Conservation (phyloP, 2,888 invertebrate species). For the Ophioninae sp. region DNA sequence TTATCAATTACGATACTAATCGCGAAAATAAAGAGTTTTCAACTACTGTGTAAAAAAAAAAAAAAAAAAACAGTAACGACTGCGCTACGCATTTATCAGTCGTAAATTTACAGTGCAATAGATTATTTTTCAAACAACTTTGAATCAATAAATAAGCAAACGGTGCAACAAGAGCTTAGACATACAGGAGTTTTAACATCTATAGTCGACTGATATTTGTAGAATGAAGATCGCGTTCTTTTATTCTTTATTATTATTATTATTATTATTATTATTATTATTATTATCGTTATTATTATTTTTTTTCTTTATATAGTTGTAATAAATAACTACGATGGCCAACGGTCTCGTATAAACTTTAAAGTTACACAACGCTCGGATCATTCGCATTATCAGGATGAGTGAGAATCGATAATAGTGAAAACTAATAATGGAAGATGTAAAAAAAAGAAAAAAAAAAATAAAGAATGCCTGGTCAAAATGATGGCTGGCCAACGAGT, state of each 20-base stretch:
- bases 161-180: slow-evolving; percentile 77
- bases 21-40: slow-evolving; percentile 64
- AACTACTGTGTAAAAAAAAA: slow-evolving; percentile 76
- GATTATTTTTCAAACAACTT: slow-evolving; percentile 69
- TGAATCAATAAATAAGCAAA: slow-evolving; percentile 79
- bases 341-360: slow-evolving; percentile 58
- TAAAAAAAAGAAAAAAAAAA: slow-evolving; percentile 15
- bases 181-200: slow-evolving; percentile 65
- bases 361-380: slow-evolving; percentile 58
- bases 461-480: slow-evolving; percentile 34
- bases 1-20: slow-evolving; percentile 53
- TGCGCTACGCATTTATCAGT: slow-evolving; percentile 61
- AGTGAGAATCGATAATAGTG: slow-evolving; percentile 31
- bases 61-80: slow-evolving; percentile 65
- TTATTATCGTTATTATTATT: slow-evolving; percentile 33
- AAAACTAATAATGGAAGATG: not conserved
- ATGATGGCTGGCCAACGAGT: slow-evolving; percentile 60
- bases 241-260: slow-evolving; percentile 30
- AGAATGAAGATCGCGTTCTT: slow-evolving; percentile 52
- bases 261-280: slow-evolving; percentile 27
- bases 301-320: slow-evolving; percentile 6
- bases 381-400: slow-evolving; percentile 34
- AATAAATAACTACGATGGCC: slow-evolving; percentile 48
- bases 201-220: slow-evolving; percentile 51
- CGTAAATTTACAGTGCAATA: slow-evolving; percentile 73